A percentile compares a stretch with the other conserved stretches of the same genome.
phyloP scores from a whole-genome alignment of 2,797 vertebrate species.

The Liparis tanakae region DNA sequence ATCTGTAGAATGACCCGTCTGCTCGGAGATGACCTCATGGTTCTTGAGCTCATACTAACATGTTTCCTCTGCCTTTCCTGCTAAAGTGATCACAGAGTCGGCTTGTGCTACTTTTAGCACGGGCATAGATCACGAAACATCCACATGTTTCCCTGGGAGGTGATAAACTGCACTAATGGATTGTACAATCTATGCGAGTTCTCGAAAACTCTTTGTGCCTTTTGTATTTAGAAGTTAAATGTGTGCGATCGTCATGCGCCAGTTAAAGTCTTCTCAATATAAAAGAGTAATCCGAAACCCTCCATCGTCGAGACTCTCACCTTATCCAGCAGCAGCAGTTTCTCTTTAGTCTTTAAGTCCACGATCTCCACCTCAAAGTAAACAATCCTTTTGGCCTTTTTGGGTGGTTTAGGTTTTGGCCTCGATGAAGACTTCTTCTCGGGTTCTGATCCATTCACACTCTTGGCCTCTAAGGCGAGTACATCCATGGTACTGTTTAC shows the following conservation, averaged over 20 bases:
- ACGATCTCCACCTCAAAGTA: slow-evolving; percentile 97
- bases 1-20: slow-evolving; percentile 32
- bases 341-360: slow-evolving; percentile 90
- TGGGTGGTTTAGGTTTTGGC: slow-evolving; percentile 81
- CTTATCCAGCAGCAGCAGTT: slow-evolving; percentile 94
- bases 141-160: slow-evolving; percentile 10
- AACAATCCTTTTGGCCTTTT: slow-evolving; percentile 91
- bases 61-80: slow-evolving; percentile 37
- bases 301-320: slow-evolving; percentile 71
- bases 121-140: slow-evolving; percentile 14
- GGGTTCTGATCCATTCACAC: slow-evolving; percentile 42
- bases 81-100: slow-evolving; percentile 16
- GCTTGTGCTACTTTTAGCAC: slow-evolving; percentile 42
- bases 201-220: not conserved
- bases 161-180: slow-evolving; percentile 39
- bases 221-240: not conserved
- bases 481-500: slow-evolving; percentile 79
- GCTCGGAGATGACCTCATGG: slow-evolving; percentile 27
- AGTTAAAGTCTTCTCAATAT: slow-evolving; percentile 16
- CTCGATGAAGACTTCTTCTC: slow-evolving; percentile 71
- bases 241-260: slow-evolving; percentile 3
- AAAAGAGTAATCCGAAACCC: slow-evolving; percentile 41
- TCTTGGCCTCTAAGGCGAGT: slow-evolving; percentile 85
- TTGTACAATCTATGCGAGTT: not conserved
- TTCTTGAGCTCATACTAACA: slow-evolving; percentile 46